Percentiles rank a stretch among this genome's conserved stretches.
These are phyloP conservation scores for Acanthococcus lagerstroemiae DNA, from an alignment of 2,888 invertebrate genomes.

Conservation along the genomic window DNA sequence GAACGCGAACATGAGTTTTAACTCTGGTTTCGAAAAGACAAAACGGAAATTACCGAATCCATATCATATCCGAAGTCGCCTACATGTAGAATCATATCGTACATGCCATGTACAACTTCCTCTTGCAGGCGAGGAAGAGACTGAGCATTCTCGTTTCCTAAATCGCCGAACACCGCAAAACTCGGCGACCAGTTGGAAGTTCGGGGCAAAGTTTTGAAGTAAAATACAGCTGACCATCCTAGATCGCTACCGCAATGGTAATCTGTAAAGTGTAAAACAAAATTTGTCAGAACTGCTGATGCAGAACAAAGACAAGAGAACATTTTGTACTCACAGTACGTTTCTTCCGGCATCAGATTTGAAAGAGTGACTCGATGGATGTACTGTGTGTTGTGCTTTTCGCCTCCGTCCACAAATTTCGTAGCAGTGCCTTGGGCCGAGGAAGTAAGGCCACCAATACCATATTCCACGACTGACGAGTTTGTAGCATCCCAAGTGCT, in stretches of 20 bases:
- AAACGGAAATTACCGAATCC: conserved; percentile 49
- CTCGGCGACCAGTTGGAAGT: conserved; percentile 62
- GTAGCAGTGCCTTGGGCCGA: conserved; percentile 49
- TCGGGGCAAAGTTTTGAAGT: conserved; percentile 60
- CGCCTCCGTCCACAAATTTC: conserved; percentile 66
- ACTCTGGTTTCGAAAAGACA: background rate
- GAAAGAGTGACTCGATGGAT: conserved; percentile 63
- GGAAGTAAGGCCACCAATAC: conserved; percentile 47
- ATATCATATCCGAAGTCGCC: conserved; percentile 95
- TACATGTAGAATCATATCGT: conserved; percentile 81
- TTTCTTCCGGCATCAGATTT: conserved; percentile 52
- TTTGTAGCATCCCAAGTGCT: conserved; percentile 59
- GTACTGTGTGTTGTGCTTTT: conserved; percentile 53
- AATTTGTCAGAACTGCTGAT: conserved; percentile 1
- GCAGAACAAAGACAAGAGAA: background rate
- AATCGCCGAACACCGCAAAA: conserved; percentile 82
- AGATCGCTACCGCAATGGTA: conserved; percentile 69
- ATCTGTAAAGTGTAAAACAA: conserved; percentile 49
- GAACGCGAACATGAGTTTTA: background rate
- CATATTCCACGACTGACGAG: conserved; percentile 63
- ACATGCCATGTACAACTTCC: conserved; percentile 66
- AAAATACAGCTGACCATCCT: conserved; percentile 75
- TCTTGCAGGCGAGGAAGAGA: conserved; percentile 73
- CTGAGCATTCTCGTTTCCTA: conserved; percentile 86
- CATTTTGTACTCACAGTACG: conserved; percentile 48